Evolutionary conservation across 30 jellyfish, hydroid and myxozoan genomes (phyloP).

Genomic region (Cassiopea xamachana): DNA sequence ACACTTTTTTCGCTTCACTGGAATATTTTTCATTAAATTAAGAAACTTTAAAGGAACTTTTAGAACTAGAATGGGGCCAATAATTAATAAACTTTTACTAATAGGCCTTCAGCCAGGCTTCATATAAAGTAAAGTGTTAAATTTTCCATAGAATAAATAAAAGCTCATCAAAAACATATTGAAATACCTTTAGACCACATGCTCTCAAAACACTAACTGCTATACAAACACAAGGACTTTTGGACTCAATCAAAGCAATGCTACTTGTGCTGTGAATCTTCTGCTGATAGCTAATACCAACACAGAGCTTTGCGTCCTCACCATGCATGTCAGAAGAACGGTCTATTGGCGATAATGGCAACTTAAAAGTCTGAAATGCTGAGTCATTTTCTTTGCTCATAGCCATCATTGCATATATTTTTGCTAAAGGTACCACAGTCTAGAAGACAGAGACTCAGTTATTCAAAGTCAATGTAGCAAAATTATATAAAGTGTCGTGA

Average conservation of each 20-base stretch:
- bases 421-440: constrained; percentile 74
- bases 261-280: background rate
- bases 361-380: constrained; percentile 50
- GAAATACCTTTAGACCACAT: constrained; percentile 95
- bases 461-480: too few species aligned
- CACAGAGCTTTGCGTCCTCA: constrained; percentile 37
- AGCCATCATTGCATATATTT: constrained; percentile 80
- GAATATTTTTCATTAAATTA: too few species aligned
- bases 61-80: too few species aligned
- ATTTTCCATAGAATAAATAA: too few species aligned
- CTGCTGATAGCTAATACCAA: constrained; percentile 65
- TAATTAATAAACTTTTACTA: too few species aligned
- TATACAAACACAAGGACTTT: constrained; percentile 61
- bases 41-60: too few species aligned
- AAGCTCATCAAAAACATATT: too few species aligned
- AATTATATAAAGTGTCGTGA: too few species aligned
- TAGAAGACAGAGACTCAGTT: background rate
- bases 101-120: too few species aligned
- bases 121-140: too few species aligned
- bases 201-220: constrained; percentile 75
- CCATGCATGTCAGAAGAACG: background rate
- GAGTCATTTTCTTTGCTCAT: constrained; percentile 36
- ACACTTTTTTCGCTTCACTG: too few species aligned
- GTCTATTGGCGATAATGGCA: constrained; percentile 62
- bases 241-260: background rate